Base-by-base conservation (phyloP, 2,888 invertebrate species). In the Tortrix viridana region DNA sequence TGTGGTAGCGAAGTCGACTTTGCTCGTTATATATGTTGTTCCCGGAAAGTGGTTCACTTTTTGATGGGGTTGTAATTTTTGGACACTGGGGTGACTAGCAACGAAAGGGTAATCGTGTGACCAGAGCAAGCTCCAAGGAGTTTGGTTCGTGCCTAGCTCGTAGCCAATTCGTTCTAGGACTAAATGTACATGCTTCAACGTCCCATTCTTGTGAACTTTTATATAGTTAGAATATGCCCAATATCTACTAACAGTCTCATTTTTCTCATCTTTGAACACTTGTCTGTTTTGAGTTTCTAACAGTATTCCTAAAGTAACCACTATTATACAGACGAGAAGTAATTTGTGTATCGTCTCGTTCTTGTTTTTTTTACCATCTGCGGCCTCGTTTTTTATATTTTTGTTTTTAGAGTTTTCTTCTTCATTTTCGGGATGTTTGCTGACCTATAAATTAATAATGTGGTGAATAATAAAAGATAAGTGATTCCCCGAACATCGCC, bases 21-120 rank as follows among this genome's bases (percentile, higher is more conserved):
- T 99, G 78, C 97, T 98, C 0, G 98, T 98, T 55, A 99, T 95
- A 79, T 94, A 98, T 0, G 98, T 98, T 47, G 96, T 97, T 0
- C 98, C 99, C 0, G 99, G 99, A 74, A 98, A 96, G 80, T 99
- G 98, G 80, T 99, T 99, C 0, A 99, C 95, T 82, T 93, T 95
- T 81, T 98, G 98, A 79, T 96, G 92, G 0, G 94, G 86, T 71
- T 94, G 93, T 9, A 98, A 84, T 66, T 92, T 92, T 63, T 90
- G 93, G n/a, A 92, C 62, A 59, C 89, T 85, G 0, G 88, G 77
- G 57, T 92, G 92, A 9, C 96, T 79, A 0, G 80, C 83, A 58
- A 93, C 83, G 76, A 98, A 98, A 0, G 98, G 98, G 81, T 97
- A 98, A 74, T 98, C 97, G 82, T 98, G 98, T 0, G 98, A 95